phyloP scores from a whole-genome alignment of 2,113 vertebrate species.

The Pogona vitticeps region DNA sequence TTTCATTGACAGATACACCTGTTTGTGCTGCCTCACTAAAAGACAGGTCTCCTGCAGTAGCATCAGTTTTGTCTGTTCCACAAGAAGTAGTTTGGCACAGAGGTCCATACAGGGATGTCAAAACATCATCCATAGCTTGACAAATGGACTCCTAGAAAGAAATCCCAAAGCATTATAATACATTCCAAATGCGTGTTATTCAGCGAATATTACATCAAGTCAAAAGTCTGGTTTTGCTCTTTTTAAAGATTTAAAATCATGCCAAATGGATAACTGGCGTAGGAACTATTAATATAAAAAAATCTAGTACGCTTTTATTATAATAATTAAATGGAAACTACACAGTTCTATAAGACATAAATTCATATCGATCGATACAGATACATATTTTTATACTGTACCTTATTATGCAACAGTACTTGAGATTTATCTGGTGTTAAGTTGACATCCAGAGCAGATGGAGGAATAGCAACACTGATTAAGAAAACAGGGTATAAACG shows the following conservation, averaged over 20 bases:
- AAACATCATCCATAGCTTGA: conserved; percentile 86
- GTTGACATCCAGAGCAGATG: conserved; percentile 89
- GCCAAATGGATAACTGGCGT: neutral
- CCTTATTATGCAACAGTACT: conserved; percentile 94
- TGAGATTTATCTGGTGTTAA: conserved; percentile 95
- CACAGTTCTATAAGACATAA: neutral
- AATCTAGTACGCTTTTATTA: neutral
- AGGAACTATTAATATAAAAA: neutral
- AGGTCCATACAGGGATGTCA: conserved; percentile 87
- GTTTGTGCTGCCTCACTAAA: conserved; percentile 68
- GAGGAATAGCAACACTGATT: conserved; percentile 85
- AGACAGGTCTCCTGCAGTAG: conserved; percentile 69
- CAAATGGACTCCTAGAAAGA: conserved; percentile 84
- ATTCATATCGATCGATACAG: neutral
- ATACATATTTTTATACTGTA: conserved; percentile 54
- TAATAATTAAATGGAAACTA: neutral
- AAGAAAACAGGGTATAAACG: conserved; percentile 86
- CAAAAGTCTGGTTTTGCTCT: neutral
- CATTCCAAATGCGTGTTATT: conserved; percentile 37
- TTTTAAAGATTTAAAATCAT: neutral
- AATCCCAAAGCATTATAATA: conserved; percentile 24
- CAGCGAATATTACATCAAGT: neutral
- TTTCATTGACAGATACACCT: conserved; percentile 71
- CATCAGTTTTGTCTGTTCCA: conserved; percentile 73
- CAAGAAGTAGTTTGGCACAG: conserved; percentile 66